Evolutionary conservation across 1,140 invertebrate genomes (phyloP).

Genomic region (Leptonema lineaticorne): DNA sequence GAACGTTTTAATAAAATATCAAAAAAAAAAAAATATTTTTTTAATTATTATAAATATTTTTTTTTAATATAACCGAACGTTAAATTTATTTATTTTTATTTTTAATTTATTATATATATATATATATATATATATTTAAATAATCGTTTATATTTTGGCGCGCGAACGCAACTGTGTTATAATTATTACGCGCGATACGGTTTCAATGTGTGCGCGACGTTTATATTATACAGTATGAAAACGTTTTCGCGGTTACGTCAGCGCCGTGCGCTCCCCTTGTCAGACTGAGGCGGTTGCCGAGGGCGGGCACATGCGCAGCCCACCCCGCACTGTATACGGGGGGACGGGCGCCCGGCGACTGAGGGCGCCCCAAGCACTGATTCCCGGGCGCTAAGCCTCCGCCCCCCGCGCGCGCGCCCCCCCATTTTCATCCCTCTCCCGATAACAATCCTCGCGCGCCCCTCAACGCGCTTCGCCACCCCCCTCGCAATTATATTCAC

Average conservation of each 20-base stretch:
- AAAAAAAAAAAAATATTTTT: too few species aligned
- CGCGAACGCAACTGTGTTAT: too few species aligned
- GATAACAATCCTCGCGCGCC: conserved; percentile 29
- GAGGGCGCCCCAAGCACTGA: conserved; percentile 36
- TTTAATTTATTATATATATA: too few species aligned
- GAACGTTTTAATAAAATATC: too few species aligned
- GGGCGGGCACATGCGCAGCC: conserved; percentile 8
- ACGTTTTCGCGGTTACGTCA: conserved; percentile 16
- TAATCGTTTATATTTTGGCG: too few species aligned
- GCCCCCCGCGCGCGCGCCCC: conserved; percentile 28
- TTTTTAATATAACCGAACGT: too few species aligned
- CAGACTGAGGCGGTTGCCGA: background rate
- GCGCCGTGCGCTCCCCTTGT: background rate
- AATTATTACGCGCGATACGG: too few species aligned
- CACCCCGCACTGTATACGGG: conserved; percentile 25
- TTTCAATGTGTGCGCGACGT: background rate
- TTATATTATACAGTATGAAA: background rate
- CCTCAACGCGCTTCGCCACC: conserved; percentile 34
- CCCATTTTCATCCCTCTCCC: conserved; percentile 32
- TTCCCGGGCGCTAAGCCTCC: conserved; percentile 38
- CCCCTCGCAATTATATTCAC: too few species aligned
- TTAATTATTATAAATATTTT: too few species aligned
- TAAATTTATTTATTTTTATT: too few species aligned
- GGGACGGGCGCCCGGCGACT: conserved; percentile 35
- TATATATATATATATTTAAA: too few species aligned